These are phyloP conservation scores for Drosophila fuyamai DNA, from an alignment of 1,140 invertebrate genomes.

Conservation along the genomic window DNA sequence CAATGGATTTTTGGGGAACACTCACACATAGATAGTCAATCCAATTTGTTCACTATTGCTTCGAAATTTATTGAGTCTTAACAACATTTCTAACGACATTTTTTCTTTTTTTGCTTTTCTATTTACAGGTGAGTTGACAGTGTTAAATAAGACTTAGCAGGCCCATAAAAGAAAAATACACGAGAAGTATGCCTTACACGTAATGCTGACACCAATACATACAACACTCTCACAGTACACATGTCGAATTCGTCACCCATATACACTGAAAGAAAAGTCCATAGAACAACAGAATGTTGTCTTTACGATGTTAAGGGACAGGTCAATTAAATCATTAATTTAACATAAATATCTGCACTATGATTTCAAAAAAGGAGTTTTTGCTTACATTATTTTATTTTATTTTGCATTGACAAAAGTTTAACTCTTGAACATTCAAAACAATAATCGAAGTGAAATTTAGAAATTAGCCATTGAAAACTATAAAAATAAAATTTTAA, in stretches of 20 bases:
- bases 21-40: conserved; percentile 13
- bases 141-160: conserved; percentile 23
- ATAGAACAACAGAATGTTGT: no score
- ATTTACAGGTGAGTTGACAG: conserved; percentile 71
- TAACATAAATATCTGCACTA: no score
- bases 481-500: no score
- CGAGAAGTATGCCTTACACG: conserved; percentile 53
- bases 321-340: no score
- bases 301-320: no score
- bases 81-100: conserved; percentile 51
- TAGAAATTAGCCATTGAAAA: no score
- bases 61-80: conserved; percentile 22
- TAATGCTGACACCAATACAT: conserved; percentile 46
- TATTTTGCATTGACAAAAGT: no score
- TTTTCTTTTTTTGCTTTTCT: conserved; percentile 19
- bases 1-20: conserved; percentile 19
- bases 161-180: conserved; percentile 26
- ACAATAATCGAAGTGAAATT: no score
- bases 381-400: no score
- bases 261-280: conserved; percentile 15
- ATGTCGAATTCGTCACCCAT: conserved; percentile 14
- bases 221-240: conserved; percentile 6
- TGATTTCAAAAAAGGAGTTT: no score
- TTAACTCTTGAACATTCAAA: no score
- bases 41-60: conserved; percentile 21